Conservation (phyloP, 2,888 invertebrate species). For the Troilus luridus region DNA sequence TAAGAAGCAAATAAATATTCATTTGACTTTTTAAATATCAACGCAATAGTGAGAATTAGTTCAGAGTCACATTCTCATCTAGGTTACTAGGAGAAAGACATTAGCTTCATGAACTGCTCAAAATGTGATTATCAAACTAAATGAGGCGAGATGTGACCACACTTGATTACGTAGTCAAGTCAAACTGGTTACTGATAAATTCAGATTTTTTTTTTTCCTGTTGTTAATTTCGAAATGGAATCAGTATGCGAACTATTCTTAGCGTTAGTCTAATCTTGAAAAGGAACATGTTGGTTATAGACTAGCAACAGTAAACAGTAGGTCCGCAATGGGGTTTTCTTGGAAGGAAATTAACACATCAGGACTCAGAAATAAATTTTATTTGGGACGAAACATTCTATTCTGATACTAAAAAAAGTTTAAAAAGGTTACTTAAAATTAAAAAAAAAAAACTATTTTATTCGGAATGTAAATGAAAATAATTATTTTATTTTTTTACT, state of each 20-base stretch:
- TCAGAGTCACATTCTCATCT: not conserved
- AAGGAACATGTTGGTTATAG: slow-evolving; percentile 14
- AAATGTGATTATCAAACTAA: not conserved
- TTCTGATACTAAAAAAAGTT: too few species aligned
- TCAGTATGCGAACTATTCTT: not conserved
- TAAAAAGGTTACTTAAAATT: too few species aligned
- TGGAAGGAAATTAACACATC: not conserved
- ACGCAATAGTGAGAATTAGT: not conserved
- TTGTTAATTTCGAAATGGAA: not conserved
- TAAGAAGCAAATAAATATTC: slow-evolving; percentile 7
- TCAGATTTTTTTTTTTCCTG: not conserved
- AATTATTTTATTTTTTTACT: too few species aligned
- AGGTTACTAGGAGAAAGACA: not conserved
- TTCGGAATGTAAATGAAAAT: too few species aligned
- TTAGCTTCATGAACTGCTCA: not conserved
- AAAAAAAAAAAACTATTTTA: too few species aligned
- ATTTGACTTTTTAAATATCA: not conserved
- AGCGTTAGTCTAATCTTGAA: not conserved
- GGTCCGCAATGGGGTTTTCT: not conserved
- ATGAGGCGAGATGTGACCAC: not conserved
- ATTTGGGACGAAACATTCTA: not conserved
- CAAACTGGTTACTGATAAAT: not conserved
- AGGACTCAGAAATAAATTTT: not conserved
- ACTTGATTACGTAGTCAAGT: not conserved
- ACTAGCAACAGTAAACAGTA: too few species aligned